These are phyloP conservation scores for Mystacides longicornis DNA, from an alignment of 2,888 invertebrate species.

Conservation along the genomic window DNA sequence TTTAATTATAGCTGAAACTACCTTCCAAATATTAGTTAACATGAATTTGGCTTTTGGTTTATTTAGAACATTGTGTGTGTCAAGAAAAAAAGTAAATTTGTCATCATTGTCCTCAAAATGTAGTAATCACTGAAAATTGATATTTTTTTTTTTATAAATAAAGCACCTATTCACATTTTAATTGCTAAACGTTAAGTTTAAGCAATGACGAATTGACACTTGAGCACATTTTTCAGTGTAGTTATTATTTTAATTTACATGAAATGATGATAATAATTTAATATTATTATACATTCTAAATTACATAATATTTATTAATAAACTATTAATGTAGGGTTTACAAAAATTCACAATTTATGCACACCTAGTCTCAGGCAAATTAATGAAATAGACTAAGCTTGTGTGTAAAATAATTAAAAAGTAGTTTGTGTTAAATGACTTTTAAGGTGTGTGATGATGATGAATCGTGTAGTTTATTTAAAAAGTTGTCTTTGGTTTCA, in stretches of 20 bases:
- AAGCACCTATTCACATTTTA: slow-evolving; percentile 13
- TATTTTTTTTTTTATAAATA: slow-evolving; percentile 12
- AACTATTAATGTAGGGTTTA: background rate
- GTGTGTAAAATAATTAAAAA: background rate
- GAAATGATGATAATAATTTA: background rate
- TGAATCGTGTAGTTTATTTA: too few species aligned
- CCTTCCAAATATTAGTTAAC: background rate
- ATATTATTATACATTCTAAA: background rate
- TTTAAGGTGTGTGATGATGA: background rate
- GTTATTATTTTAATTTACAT: slow-evolving; percentile 3
- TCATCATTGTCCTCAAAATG: background rate
- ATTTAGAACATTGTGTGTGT: background rate
- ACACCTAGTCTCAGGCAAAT: background rate
- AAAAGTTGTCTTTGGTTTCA: too few species aligned
- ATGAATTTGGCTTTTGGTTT: background rate
- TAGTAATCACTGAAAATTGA: background rate
- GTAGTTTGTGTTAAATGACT: background rate
- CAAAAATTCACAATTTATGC: background rate
- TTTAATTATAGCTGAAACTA: background rate
- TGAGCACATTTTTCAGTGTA: slow-evolving; percentile 10
- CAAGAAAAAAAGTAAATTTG: background rate
- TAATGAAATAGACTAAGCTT: background rate
- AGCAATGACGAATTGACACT: slow-evolving; percentile 17
- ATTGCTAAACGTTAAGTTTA: slow-evolving; percentile 16
- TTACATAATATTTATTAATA: background rate